Evolutionary conservation across 2,797 vertebrate species (phyloP), one percentile per base, ranked within the genome.

Genomic region (Sebastes cheni): DNA sequence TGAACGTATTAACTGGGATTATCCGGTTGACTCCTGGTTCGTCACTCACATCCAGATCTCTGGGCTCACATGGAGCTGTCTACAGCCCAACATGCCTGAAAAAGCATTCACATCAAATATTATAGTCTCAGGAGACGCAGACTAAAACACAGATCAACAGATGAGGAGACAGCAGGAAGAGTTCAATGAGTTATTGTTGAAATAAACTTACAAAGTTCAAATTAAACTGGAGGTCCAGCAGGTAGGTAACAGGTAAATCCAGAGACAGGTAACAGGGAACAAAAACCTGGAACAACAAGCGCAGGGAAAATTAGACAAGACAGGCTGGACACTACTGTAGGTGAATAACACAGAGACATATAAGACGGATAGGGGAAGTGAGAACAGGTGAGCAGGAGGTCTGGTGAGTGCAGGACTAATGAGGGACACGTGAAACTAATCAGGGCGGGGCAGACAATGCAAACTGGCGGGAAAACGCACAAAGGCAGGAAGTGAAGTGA

Each of bases 1-100:
- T 65, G 61, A 81, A 75, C 64, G 79, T 61, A 75, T 86, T 78
- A 81, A 67, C 72, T 39, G 46, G 62, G 79, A 84, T 88, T 69
- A 85, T 78, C 70, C 22, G 75, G 62, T 61, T 85, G 73, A 81
- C 34, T 72, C 29, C 74, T 75, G 62, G 16, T 73, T 74, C 77
- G 55, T 72, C 60, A 62, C 58, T 68, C 75, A 65, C 69, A 59
- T 84, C 66, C 10, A 76, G 9, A 82, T 71, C 55, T 73, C 56
- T 22, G 56, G 20, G 25, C 20, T 73, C 50, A 80, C 39, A 67
- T 69, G 56, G 25, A 75, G n/a, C 50, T 54, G 52, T 60, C 32
- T 60, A 32, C 32, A 62, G 14, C 67, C 7, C 7, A 76, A 73
- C 52, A 72, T 54, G 55, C 2, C 14, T 55, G 20, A 72, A 76